These are phyloP conservation scores for Bombus waltoni DNA, from an alignment of 1,140 invertebrate species.

Conservation along the genomic window DNA sequence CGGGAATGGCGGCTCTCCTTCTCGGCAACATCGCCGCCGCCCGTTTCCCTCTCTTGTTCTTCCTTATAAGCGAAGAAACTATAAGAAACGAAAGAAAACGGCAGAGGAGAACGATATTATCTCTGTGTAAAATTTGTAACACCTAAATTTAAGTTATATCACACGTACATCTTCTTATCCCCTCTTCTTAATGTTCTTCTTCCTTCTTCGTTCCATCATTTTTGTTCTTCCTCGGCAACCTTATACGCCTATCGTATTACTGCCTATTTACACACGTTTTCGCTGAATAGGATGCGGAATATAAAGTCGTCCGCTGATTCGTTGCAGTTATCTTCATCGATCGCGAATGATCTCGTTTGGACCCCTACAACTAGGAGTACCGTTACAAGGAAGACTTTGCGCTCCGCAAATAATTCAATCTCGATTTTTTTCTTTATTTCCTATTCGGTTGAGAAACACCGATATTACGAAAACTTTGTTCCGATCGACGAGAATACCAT, in stretches of 20 bases:
- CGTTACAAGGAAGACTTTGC: constrained; percentile 62
- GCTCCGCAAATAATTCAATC: constrained; percentile 69
- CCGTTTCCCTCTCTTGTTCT: neutral
- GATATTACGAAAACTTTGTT: neutral
- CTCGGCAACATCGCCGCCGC: neutral
- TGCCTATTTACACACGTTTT: constrained; percentile 76
- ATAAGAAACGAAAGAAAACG: constrained; percentile 57
- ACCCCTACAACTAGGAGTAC: neutral
- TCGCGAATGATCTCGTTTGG: constrained; percentile 34
- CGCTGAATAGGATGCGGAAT: constrained; percentile 74
- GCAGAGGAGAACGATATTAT: constrained; percentile 62
- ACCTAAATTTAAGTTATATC: constrained; percentile 75
- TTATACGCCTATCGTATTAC: constrained; percentile 66
- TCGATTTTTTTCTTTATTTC: neutral
- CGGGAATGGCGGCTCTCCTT: neutral
- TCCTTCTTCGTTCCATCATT: neutral
- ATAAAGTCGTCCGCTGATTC: constrained; percentile 72
- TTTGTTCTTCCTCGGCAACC: constrained; percentile 73
- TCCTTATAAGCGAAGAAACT: constrained; percentile 28
- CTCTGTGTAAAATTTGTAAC: constrained; percentile 54
- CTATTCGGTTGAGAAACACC: neutral
- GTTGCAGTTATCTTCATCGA: constrained; percentile 70
- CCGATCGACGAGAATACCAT: constrained; percentile 10
- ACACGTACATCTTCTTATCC: constrained; percentile 37
- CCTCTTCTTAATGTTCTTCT: neutral